Evolutionary conservation across 2,797 vertebrate genomes (phyloP).

Genomic region (Naso thynnoides): DNA sequence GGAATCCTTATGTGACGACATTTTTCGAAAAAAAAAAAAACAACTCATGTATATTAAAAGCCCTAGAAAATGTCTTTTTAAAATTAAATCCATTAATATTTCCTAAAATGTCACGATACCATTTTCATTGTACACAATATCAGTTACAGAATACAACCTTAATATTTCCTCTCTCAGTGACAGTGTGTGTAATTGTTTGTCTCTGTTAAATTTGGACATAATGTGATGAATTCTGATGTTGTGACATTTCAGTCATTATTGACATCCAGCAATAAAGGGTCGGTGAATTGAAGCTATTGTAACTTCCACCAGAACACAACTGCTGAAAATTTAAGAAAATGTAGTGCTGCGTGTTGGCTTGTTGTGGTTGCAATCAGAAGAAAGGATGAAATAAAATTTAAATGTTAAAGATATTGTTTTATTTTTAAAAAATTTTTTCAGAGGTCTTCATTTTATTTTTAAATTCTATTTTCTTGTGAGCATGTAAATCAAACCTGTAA

Average conservation of each 20-base stretch:
- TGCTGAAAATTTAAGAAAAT: neutral
- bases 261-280: neutral
- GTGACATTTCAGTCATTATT: neutral
- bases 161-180: neutral
- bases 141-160: neutral
- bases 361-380: neutral
- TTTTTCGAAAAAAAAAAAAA: neutral
- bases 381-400: neutral
- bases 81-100: neutral
- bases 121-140: too few relatives aligned
- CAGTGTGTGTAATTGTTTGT: neutral
- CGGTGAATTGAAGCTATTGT: neutral
- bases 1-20: neutral
- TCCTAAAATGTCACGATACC: conserved; percentile 5
- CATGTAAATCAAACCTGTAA: neutral
- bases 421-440: neutral
- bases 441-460: neutral
- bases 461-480: neutral
- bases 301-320: neutral
- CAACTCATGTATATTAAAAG: neutral
- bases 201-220: neutral
- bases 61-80: neutral
- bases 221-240: neutral
- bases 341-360: neutral
- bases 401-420: neutral